phyloP scores from a whole-genome alignment of 2,113 vertebrate genomes.

The Zootoca vivipara region DNA sequence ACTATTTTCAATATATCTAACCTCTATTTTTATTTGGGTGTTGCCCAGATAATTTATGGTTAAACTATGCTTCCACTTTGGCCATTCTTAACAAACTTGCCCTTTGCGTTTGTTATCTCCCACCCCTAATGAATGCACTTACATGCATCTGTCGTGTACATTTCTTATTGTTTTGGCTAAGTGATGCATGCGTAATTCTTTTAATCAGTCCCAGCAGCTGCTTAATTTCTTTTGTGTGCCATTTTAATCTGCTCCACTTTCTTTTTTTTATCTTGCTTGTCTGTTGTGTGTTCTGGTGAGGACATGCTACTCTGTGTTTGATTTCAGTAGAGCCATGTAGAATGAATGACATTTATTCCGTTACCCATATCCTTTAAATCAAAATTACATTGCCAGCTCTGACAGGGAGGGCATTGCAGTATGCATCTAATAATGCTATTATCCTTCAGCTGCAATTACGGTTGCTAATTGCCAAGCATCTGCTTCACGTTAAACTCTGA shows the following conservation, averaged over 20 bases:
- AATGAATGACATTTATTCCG: neutral
- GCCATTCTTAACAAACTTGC: neutral
- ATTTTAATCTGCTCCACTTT: slow-evolving; percentile 1
- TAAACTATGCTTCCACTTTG: neutral
- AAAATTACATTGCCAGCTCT: neutral
- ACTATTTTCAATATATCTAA: neutral
- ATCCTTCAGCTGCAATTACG: neutral
- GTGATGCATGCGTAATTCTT: neutral
- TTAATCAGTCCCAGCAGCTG: neutral
- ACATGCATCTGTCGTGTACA: neutral
- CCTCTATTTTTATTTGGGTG: neutral
- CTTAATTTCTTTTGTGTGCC: slow-evolving; percentile 1
- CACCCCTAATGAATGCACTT: neutral
- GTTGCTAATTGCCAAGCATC: neutral
- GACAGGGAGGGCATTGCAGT: neutral
- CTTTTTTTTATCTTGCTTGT: neutral
- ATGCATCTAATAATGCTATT: neutral
- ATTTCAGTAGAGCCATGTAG: neutral
- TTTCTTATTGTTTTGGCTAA: neutral
- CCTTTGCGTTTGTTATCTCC: neutral
- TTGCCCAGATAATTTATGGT: neutral
- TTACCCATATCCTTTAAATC: neutral
- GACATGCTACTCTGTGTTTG: neutral
- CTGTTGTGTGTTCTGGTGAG: neutral
- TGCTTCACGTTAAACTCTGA: neutral